Percentiles rank a stretch among this genome's conserved stretches.
Evolutionary conservation across 2,797 vertebrate species (phyloP).

Genomic region (Clarias laeviceps): DNA sequence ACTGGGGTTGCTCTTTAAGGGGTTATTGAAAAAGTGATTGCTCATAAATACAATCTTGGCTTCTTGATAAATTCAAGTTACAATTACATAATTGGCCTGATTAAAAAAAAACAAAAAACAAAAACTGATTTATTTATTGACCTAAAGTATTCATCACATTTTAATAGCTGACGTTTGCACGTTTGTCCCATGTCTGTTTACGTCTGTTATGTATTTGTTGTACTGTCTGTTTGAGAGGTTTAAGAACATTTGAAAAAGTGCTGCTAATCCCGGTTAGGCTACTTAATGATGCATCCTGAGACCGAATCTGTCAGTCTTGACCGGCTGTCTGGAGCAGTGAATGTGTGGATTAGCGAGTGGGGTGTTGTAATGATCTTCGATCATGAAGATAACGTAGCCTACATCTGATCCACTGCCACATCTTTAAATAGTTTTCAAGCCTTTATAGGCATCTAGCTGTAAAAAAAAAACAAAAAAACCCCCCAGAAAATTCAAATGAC

Average conservation of each 20-base stretch:
- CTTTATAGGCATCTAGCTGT: not conserved
- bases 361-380: constrained; percentile 41
- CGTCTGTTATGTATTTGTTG: constrained; percentile 30
- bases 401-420: constrained; percentile 15
- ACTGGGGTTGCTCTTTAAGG: not conserved
- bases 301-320: constrained; percentile 34
- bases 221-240: constrained; percentile 7
- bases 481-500: not conserved
- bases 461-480: not conserved
- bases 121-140: not conserved
- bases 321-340: constrained; percentile 25
- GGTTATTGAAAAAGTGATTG: not conserved
- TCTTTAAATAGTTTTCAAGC: not conserved
- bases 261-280: constrained; percentile 55
- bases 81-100: not conserved
- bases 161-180: not conserved
- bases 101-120: too few species aligned
- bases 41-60: not conserved
- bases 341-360: constrained; percentile 44
- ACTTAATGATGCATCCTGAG: constrained; percentile 44
- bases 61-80: not conserved
- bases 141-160: not conserved
- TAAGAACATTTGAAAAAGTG: constrained; percentile 45
- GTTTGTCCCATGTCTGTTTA: not conserved
- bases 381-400: constrained; percentile 30